Conservation (phyloP, 1,140 invertebrate genomes). For the Drosophila triauraria region DNA sequence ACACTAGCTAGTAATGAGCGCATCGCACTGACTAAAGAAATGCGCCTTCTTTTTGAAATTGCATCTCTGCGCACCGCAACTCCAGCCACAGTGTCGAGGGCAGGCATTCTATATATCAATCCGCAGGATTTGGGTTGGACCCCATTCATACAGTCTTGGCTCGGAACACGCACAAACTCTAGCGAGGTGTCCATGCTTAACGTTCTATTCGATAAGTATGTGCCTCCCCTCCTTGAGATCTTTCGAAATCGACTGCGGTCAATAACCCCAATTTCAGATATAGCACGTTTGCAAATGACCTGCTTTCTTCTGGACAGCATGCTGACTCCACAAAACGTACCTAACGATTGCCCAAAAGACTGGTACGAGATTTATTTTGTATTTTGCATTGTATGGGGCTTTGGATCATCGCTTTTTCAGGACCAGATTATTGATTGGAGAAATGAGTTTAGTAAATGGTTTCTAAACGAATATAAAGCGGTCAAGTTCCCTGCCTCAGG, state of each 20-base stretch:
- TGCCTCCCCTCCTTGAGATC: conserved; percentile 2
- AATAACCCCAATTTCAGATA: conserved; percentile 11
- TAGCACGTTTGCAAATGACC: conserved; percentile 14
- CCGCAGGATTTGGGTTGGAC: conserved; percentile 12
- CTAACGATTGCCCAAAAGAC: conserved; percentile 14
- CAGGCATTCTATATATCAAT: conserved; percentile 8
- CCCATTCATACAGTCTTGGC: conserved; percentile 12
- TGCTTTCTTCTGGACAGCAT: conserved; percentile 10
- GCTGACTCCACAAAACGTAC: conserved; percentile 10
- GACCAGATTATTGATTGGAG: conserved; percentile 14
- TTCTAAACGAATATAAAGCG: conserved; percentile 9
- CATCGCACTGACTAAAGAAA: conserved; percentile 5
- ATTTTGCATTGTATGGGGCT: conserved; percentile 8
- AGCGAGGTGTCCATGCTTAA: conserved; percentile 11
- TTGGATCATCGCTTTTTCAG: conserved; percentile 4
- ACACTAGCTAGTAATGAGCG: conserved; percentile 6
- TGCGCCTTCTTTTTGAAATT: conserved; percentile 10
- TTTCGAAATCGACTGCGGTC: conserved; percentile 7
- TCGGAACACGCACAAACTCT: conserved; percentile 5
- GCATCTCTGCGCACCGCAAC: conserved; percentile 6
- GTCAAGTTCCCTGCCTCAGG: conserved; percentile 1
- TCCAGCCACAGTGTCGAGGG: conserved; percentile 3
- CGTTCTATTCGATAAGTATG: conserved; percentile 9
- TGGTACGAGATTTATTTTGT: conserved; percentile 12
- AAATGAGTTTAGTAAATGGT: conserved; percentile 8